phyloP scores from a whole-genome alignment of 2,113 vertebrate genomes.

The Ameiurus melas region DNA sequence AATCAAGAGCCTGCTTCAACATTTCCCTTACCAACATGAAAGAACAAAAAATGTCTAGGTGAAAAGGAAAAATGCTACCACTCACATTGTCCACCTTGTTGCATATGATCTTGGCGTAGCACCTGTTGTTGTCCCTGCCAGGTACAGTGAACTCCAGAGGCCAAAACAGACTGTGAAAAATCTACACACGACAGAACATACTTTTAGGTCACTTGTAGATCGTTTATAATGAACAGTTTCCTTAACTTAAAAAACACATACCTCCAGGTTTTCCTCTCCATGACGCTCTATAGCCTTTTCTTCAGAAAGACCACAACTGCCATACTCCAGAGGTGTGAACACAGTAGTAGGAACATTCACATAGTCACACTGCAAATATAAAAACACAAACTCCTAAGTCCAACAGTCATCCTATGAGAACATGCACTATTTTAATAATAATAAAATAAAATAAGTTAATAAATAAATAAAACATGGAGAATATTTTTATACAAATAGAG shows the following conservation, averaged over 20 bases:
- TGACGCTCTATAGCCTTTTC: conserved; percentile 80
- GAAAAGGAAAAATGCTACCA: background rate
- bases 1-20: too few relatives aligned
- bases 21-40: too few relatives aligned
- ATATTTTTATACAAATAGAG: background rate
- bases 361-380: conserved; percentile 86
- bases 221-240: background rate
- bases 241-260: background rate
- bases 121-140: conserved; percentile 84
- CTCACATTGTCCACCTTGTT: conserved; percentile 84
- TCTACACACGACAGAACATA: conserved; percentile 62
- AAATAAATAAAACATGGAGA: background rate
- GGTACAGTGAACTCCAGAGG: conserved; percentile 93
- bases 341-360: conserved; percentile 91
- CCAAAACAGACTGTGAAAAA: conserved; percentile 92
- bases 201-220: background rate
- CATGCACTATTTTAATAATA: too few relatives aligned
- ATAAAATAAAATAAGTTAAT: background rate
- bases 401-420: background rate
- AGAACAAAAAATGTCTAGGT: background rate
- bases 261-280: conserved; percentile 84
- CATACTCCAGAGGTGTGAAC: conserved; percentile 96
- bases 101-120: conserved; percentile 92
- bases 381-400: background rate
- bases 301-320: conserved; percentile 88